Evolutionary conservation across 2,113 vertebrate species (phyloP), one percentile per base, ranked within the genome.

Genomic region (Bubo blakistoni): DNA sequence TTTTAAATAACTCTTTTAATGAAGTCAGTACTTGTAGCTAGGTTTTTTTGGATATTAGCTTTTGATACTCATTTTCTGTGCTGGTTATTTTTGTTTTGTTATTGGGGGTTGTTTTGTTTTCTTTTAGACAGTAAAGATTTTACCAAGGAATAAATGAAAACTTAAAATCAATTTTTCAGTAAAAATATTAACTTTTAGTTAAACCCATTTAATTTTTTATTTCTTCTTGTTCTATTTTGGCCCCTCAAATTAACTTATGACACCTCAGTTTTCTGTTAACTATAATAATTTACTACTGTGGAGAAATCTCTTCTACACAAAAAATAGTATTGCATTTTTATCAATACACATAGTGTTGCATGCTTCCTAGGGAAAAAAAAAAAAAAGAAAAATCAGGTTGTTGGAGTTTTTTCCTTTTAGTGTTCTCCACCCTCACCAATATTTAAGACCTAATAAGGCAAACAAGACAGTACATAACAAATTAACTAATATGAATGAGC

Each of bases 11-110:
- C 30, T 44, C 4, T 54, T 82, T 59, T 25, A 36, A 55, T 77
- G 12, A 85, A 40, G 51, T 30, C 1, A 55, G 6, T 73, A 29
- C 13, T 73, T 78, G 1, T n/a, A 67, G 22, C 2, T 46, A 51
- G 0, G 0, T 0, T 22, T 24, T 16, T 63, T 58, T 14, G 0
- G 4, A 17, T n/a, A 54, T 40, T 40, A 81, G 4, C 6, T 44
- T 82, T 67, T 58, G 13, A 49, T 54, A 72, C 4, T 55, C 1
- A 20, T 73, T 67, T 59, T 12, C 10, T 16, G 7, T 44, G 3
- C 1, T 36, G 9, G 0, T 40, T 86, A 30, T 19, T 58, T 57
- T 61, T 74, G 8, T 24, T 81, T 59, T 71, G 7, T 17, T 66
- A 7, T 26, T 79, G 15, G 7, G 2, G 8, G 4, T 30, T 16